Evolutionary conservation across 2,797 vertebrate species (phyloP).

Genomic region (Amblyraja radiata): DNA sequence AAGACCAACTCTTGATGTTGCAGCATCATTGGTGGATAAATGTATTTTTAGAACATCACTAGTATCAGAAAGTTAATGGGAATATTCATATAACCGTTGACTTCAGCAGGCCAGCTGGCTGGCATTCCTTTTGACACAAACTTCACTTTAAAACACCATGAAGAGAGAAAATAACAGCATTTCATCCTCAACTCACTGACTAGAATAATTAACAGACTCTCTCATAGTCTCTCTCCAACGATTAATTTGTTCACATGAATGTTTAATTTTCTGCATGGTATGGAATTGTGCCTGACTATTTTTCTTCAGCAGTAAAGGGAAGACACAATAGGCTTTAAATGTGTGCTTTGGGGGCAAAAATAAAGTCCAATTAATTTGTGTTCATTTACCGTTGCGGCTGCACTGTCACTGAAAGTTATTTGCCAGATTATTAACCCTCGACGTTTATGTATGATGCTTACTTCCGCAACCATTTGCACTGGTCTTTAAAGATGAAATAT

Average conservation of each 20-base stretch:
- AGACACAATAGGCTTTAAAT: background rate
- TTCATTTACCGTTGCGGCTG: background rate
- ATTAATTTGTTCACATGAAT: slow-evolving; percentile 20
- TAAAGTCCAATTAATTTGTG: background rate
- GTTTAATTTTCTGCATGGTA: background rate
- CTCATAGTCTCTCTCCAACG: background rate
- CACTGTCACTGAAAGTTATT: background rate
- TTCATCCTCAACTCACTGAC: background rate
- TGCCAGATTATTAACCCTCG: background rate
- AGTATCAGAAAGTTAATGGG: background rate
- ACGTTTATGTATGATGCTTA: background rate
- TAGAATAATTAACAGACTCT: background rate
- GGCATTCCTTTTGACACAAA: background rate
- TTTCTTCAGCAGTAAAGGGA: background rate
- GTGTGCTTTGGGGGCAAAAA: background rate
- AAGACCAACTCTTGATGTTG: background rate
- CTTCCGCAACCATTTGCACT: background rate
- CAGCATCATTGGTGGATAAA: background rate
- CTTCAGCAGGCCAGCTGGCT: background rate
- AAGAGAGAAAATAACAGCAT: background rate
- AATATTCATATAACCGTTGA: background rate
- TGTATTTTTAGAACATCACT: background rate
- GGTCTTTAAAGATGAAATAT: background rate
- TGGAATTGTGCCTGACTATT: background rate
- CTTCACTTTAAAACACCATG: background rate